Conservation (phyloP, 2,888 invertebrate species). For the Bimastos eiseni region DNA sequence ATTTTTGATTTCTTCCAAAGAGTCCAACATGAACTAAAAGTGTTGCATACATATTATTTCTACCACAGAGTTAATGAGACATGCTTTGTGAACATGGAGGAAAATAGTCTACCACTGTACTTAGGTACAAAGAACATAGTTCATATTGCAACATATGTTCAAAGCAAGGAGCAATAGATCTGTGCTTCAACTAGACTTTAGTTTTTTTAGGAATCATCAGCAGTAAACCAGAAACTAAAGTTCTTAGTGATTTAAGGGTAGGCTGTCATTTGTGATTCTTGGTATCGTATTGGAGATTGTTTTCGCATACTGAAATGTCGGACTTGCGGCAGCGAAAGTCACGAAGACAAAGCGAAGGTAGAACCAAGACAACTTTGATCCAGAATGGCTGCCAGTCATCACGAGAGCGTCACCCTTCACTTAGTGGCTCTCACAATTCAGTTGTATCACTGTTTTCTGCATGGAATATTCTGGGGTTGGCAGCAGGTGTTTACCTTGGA, state of each 20-base stretch:
- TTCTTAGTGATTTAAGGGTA: not conserved
- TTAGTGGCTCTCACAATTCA: not conserved
- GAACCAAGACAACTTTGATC: not conserved
- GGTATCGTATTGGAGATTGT: not conserved
- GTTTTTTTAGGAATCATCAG: not conserved
- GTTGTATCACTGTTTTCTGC: not conserved
- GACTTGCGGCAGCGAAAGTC: not conserved
- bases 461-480: slow-evolving; percentile 29
- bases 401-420: not conserved
- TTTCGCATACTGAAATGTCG: not conserved
- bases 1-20: not conserved
- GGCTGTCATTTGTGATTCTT: not conserved
- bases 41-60: not conserved
- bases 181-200: not conserved
- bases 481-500: slow-evolving; percentile 28
- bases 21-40: not conserved
- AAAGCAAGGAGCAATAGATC: not conserved
- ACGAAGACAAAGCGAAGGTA: not conserved
- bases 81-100: not conserved
- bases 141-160: not conserved
- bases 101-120: not conserved
- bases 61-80: not conserved
- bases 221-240: not conserved
- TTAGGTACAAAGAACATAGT: not conserved
- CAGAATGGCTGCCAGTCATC: not conserved